Conservation (phyloP, 2,113 vertebrate species). For the Eurystomus gularis region DNA sequence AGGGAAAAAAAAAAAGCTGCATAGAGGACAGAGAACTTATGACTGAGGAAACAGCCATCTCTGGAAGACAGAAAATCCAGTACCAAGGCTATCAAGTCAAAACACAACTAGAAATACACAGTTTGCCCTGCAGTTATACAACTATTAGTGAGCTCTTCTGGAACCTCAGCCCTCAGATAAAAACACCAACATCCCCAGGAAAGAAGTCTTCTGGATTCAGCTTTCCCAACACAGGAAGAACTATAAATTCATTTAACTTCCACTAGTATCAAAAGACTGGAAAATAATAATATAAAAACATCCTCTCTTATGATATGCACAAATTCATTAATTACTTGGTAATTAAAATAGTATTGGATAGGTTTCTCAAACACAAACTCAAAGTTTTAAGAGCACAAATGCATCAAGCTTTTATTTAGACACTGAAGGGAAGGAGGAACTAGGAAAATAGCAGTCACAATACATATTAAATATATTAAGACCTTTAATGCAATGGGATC, state of each 20-base stretch:
- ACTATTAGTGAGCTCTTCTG: neutral
- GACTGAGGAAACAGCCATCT: neutral
- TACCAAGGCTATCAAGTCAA: neutral
- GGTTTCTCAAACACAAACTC: neutral
- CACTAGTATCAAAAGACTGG: neutral
- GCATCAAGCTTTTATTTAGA: neutral
- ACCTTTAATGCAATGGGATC: constrained; percentile 96
- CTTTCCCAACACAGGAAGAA: neutral
- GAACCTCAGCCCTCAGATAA: neutral
- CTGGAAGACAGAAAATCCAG: neutral
- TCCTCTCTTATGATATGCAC: neutral
- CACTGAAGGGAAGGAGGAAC: neutral
- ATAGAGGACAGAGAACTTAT: neutral
- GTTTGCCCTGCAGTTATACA: neutral
- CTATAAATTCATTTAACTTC: neutral
- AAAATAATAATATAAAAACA: neutral
- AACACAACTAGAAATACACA: neutral
- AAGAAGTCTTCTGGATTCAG: neutral
- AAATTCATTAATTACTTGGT: neutral
- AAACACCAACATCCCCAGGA: neutral
- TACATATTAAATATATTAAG: neutral
- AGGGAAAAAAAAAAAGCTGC: neutral
- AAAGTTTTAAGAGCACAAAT: neutral
- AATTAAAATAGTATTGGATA: neutral
- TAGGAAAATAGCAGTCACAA: neutral